These are phyloP conservation scores for Cirrhinus molitorella DNA, from an alignment of 2,797 vertebrate genomes.

Conservation along the genomic window DNA sequence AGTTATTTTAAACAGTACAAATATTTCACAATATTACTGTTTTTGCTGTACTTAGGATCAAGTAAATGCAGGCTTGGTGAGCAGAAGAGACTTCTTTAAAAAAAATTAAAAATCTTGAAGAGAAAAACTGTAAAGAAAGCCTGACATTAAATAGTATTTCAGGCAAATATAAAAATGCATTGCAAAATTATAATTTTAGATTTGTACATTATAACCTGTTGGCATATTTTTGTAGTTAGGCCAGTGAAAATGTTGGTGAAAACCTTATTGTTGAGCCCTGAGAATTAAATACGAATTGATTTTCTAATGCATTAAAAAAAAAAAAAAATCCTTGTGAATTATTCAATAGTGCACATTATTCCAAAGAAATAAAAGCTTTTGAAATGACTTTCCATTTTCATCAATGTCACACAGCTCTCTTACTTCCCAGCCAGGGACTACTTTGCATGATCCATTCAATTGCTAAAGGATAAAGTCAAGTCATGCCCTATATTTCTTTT, in stretches of 20 bases:
- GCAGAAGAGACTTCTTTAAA: too few species aligned
- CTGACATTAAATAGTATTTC: neutral
- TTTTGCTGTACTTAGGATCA: too few species aligned
- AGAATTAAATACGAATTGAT: neutral
- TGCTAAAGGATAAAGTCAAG: neutral
- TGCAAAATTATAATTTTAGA: neutral
- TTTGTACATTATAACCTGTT: neutral
- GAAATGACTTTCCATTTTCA: neutral
- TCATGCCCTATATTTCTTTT: neutral
- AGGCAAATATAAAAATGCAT: neutral
- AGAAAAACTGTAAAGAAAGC: neutral
- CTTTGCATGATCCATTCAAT: neutral
- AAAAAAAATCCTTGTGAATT: neutral
- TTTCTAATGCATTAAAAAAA: neutral
- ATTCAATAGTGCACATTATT: neutral
- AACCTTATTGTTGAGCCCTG: neutral
- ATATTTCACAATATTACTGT: too few species aligned
- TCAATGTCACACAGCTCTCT: neutral
- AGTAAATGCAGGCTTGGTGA: too few species aligned
- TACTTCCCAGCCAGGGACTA: neutral
- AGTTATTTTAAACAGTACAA: too few species aligned
- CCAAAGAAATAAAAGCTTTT: neutral
- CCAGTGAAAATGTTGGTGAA: neutral
- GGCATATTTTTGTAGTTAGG: neutral
- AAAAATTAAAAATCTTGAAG: too few species aligned